Evolutionary conservation across 2,888 invertebrate genomes (phyloP), one percentile per base, ranked within the genome.

Genomic region (Leptopilina myrica): DNA sequence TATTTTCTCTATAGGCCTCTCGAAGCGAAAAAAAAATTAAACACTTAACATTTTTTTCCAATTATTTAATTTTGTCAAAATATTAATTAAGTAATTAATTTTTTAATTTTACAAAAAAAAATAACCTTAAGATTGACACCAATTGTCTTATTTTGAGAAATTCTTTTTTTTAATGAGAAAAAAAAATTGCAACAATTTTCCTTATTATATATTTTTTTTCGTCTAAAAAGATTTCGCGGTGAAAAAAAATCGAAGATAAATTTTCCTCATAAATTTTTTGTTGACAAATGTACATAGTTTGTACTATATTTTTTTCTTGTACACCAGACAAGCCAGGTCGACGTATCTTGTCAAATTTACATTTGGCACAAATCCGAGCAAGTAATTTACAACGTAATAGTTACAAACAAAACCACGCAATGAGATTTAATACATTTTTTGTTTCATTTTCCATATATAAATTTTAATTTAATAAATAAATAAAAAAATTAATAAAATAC

Each of bases 281-380:
- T 8, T 20, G 33, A 62, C n/a, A 15, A 62, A 15, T 33, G 33
- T 33, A 33, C 33, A 33, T 33, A 33, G 33, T 33, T 7, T 43
- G 43, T 43, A 43, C 0, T 43, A 33, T 59, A 15, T 7, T 62
- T 56, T 33, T 40, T 33, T 33, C 73, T 73, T 26, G 73, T 56
- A 43, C 1, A 33, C 56, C 56, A 33, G 26, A 26, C 56, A 73
- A 56, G 56, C 8, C 73, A 56, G 73, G 40, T 73, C 73, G 73
- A 73, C 33, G n/a, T 73, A 33, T 56, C 53, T n/a, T 73, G 73
- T 73, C 73, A 40, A 73, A 73, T n/a, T 73, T 33, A 56, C 53
- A 59, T 73, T 73, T 73, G 73, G 73, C 73, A 56, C 5, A 53
- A 33, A 33, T 73, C 73, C 73, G n/a, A 73, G 56, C 73, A 56